phyloP scores from a whole-genome alignment of 2,797 vertebrate genomes.

The Petrocephalus sullivani region DNA sequence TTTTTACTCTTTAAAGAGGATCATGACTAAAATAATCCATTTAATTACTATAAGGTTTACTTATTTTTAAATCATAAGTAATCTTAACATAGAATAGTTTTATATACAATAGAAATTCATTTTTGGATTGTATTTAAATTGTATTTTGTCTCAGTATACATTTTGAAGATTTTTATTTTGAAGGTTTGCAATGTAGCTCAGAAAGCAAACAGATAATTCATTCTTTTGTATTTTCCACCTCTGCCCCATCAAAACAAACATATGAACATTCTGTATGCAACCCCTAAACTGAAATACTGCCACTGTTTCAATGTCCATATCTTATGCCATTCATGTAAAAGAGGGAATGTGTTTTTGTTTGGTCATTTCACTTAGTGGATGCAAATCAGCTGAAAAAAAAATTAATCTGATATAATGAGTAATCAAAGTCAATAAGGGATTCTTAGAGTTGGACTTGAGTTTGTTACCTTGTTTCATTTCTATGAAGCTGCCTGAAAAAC shows the following conservation, averaged over 20 bases:
- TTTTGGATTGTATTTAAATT: neutral
- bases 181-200: neutral
- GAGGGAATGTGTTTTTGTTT: neutral
- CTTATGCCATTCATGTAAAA: neutral
- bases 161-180: neutral
- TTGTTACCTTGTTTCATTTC: neutral
- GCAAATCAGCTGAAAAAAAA: neutral
- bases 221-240: neutral
- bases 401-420: neutral
- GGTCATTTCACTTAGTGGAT: neutral
- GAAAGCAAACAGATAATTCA: neutral
- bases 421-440: neutral
- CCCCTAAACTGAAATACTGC: constrained; percentile 34
- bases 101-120: neutral
- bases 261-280: constrained; percentile 14
- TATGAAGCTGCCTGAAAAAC: neutral
- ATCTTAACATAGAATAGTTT: neutral
- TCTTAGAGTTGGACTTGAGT: neutral
- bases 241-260: neutral
- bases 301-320: constrained; percentile 29
- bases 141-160: neutral
- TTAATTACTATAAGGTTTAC: neutral
- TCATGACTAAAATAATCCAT: neutral
- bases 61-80: neutral
- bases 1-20: neutral